Base-by-base conservation (phyloP, 2,888 invertebrate genomes). In the Metallyticus violacea region DNA sequence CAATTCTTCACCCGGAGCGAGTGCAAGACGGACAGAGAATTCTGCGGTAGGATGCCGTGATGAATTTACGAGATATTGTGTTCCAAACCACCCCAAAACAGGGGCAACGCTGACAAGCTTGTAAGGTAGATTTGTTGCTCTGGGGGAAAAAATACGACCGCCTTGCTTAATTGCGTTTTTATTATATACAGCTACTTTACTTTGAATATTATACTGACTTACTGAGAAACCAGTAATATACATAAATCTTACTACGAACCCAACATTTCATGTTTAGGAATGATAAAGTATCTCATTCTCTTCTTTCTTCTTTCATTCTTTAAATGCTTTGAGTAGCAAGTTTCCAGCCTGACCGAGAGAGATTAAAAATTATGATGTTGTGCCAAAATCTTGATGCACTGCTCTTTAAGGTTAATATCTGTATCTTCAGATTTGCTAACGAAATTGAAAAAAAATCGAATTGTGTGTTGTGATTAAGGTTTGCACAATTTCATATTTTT, bases 41-140 rank as follows among this genome's bases (percentile, higher is more conserved):
- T 76, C 27, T 83, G 83, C 4, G 77, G 83, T 28, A 3, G 81
- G 81, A 25, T n/a, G 81, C 25, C 77, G 83, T 83, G 83, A 83
- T 83, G 83, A 77, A 83, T 83, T 83, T 77, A 83, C 83, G 83
- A 77, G 83, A 83, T 77, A 29, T 83, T 28, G 76, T 62, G 40
- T 62, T 62, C 40, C 40, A 62, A 15, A 62, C 40, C 40, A 15
- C 40, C 40, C 40, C 15, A 15, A 62, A 62, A 62, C 40, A 62
- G 22, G 40, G 40, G 40, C 15, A 62, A 62, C 22, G 40, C 40
- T 62, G 40, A 62, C 40, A 62, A 15, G 40, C 40, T 62, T 62
- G 40, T 15, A 62, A 62, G 40, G 40, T 62, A 62, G 40, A 62
- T 62, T 62, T 62, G 40, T 62, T 9, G 40, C 40, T 62, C 40